Percentiles rank a stretch among this genome's conserved stretches.
Evolutionary conservation across 1,140 invertebrate genomes (phyloP).

Genomic region (Heterodera schachtii): DNA sequence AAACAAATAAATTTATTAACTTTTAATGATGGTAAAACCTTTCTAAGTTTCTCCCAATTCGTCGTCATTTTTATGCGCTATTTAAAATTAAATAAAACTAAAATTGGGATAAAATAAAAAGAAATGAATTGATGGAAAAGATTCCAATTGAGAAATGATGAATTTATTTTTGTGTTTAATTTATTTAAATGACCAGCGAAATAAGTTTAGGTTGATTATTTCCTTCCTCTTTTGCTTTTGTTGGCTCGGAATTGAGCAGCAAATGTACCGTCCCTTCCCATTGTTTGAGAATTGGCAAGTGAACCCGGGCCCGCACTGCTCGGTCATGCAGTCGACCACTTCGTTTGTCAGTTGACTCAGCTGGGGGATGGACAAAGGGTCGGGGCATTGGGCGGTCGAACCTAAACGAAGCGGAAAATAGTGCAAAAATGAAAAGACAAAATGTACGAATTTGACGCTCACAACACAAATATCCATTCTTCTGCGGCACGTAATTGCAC

Average conservation of each 20-base stretch:
- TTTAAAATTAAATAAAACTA: too few species aligned
- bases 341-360: constrained; percentile 41
- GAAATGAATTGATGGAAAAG: too few species aligned
- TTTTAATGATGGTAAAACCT: not conserved
- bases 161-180: too few species aligned
- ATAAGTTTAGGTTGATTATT: not conserved
- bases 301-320: constrained; percentile 29
- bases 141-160: too few species aligned
- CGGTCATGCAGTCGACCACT: constrained; percentile 37
- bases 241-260: constrained; percentile 38
- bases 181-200: too few species aligned
- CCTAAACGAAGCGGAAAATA: constrained; percentile 17
- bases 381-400: constrained; percentile 37
- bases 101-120: too few species aligned
- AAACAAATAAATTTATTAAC: not conserved
- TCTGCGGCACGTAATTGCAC: constrained; percentile 53
- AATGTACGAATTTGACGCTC: constrained; percentile 40
- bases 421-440: not conserved
- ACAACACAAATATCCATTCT: constrained; percentile 50
- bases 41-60: constrained; percentile 10
- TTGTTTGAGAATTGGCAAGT: constrained; percentile 35
- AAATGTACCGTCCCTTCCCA: constrained; percentile 46
- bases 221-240: not conserved
- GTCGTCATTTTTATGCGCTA: not conserved
- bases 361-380: constrained; percentile 47